A percentile compares a stretch with the other conserved stretches of the same genome.
phyloP scores from a whole-genome alignment of 2,797 vertebrate genomes.

The Spondyliosoma cantharus region DNA sequence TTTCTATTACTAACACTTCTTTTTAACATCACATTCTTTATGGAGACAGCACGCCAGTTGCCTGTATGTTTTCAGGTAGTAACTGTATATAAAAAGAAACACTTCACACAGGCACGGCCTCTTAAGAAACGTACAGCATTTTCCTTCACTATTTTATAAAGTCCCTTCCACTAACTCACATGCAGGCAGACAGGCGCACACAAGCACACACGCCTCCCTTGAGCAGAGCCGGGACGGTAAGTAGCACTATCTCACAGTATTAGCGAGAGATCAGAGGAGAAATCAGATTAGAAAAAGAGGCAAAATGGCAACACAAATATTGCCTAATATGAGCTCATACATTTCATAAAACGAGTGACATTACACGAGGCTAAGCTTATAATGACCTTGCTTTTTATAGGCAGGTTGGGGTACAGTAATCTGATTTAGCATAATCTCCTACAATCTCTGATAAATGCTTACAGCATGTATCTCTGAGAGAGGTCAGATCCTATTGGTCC shows the following conservation, averaged over 20 bases:
- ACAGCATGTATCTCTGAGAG: conserved; percentile 82
- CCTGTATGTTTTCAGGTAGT: conserved; percentile 1
- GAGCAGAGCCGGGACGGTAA: conserved; percentile 52
- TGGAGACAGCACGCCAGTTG: not conserved
- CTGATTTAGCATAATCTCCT: conserved; percentile 87
- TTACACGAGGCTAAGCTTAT: conserved; percentile 83
- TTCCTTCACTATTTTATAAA: not conserved
- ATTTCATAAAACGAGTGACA: conserved; percentile 81
- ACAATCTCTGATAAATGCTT: conserved; percentile 88
- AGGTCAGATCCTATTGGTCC: conserved; percentile 73
- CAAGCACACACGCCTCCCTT: not conserved
- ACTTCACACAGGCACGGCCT: not conserved
- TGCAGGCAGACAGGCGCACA: not conserved
- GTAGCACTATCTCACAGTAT: conserved; percentile 78
- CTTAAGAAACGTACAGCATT: not conserved
- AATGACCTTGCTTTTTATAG: conserved; percentile 88
- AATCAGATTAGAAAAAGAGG: conserved; percentile 81
- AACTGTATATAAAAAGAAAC: not conserved
- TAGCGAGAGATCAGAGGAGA: conserved; percentile 74
- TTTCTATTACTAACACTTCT: not conserved
- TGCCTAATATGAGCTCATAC: conserved; percentile 74
- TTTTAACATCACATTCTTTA: not conserved
- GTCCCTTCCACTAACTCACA: not conserved
- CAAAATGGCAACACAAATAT: conserved; percentile 77
- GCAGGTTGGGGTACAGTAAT: conserved; percentile 83